Evolutionary conservation across 1,140 invertebrate genomes (phyloP), one percentile per base, ranked within the genome.

Genomic region (Pseudobourletiella spinata): DNA sequence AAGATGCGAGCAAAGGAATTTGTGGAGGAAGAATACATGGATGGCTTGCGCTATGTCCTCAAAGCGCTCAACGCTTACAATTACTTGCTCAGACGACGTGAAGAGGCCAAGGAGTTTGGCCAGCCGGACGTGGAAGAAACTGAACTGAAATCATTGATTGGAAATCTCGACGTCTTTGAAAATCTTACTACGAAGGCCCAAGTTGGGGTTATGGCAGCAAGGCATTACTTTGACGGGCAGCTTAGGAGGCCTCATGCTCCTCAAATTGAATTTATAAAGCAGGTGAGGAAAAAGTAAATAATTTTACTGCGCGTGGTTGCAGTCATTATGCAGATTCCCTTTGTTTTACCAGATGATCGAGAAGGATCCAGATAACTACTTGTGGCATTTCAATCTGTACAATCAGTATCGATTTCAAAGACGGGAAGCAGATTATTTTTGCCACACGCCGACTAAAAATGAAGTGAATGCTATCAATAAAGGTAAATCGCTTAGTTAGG

Each of bases 361-460:
- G 18, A 16, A 20, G 18, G 46, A 59, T 18, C 57, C 57, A 18
- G 58, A 50, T 28, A 32, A 51, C 25, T 59, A 51, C 44, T 24
- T 44, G 28, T 59, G 58, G 58, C 25, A 30, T n/a, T 39, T 59
- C 15, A 25, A 51, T 51, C 46, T 44, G 11, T 51, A 59, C 35
- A 16, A 20, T 14, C 26, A 51, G 28, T 16, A 30, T 16, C 58
- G 58, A 18, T 52, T 29, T 8, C 58, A 32, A 0, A 43, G 58
- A 3, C 30, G 16, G 18, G 20, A 51, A 51, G 3, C 1, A 16
- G 2, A 44, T 8, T 6, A 16, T 11, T 8, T 4, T 25, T 26
- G 16, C 8, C 3, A 8, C 24, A 18, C n/a, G 16, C 57, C 57
- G 18, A 24, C 20, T 4, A 30, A 16, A 11, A 43, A 44, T 6